These are phyloP conservation scores for Eospalax fontanierii DNA, from an alignment of 2,797 vertebrate species.

Conservation along the genomic window DNA sequence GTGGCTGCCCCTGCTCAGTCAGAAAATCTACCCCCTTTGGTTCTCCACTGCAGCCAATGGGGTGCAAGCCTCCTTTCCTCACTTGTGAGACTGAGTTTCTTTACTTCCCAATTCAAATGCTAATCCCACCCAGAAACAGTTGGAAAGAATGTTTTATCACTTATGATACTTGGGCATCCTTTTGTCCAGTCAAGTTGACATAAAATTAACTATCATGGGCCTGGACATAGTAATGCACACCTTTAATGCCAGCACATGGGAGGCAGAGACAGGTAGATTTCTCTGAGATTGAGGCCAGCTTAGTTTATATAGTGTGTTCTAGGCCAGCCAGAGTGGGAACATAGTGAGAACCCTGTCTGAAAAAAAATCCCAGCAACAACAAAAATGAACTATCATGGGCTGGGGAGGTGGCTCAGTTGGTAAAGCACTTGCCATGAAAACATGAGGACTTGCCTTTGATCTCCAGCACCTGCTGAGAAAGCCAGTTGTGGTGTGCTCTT, in stretches of 20 bases:
- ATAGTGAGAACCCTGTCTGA: too few relatives aligned
- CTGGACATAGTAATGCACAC: too few relatives aligned
- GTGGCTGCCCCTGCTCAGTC: background rate
- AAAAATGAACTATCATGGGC: background rate
- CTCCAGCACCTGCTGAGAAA: background rate
- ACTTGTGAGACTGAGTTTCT: background rate
- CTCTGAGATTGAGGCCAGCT: too few relatives aligned
- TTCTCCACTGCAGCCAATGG: background rate
- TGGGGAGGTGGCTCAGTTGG: background rate
- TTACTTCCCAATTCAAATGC: background rate
- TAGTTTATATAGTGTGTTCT: too few relatives aligned
- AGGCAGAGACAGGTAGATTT: too few relatives aligned
- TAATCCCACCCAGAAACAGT: background rate
- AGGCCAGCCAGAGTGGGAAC: too few relatives aligned
- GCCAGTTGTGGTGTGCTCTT: background rate
- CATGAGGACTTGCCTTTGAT: background rate
- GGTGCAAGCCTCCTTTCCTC: too few relatives aligned
- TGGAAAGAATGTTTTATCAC: background rate
- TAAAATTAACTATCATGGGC: background rate
- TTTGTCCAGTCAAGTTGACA: background rate
- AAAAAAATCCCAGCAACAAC: too few relatives aligned
- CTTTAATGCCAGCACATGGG: too few relatives aligned
- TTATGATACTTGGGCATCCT: background rate
- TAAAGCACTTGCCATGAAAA: background rate
- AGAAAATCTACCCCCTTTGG: background rate